A percentile compares a stretch with the other conserved stretches of the same genome.
phyloP scores from a whole-genome alignment of 1,140 invertebrate species.

The Carposina sasakii region DNA sequence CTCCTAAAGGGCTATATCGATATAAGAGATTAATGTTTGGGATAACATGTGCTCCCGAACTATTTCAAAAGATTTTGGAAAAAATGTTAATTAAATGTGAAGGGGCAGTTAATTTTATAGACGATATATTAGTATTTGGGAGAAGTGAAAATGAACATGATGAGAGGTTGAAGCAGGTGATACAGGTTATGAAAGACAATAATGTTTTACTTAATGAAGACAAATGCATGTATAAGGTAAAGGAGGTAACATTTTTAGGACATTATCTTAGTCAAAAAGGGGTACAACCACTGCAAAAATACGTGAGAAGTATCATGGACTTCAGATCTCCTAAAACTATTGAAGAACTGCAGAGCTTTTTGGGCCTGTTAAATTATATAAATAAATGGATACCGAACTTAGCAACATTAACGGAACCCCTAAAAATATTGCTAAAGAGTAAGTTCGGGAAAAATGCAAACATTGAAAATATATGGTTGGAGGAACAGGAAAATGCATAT shows the following conservation, averaged over 20 bases:
- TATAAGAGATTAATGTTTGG: slow-evolving; percentile 22
- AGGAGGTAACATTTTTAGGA: slow-evolving; percentile 29
- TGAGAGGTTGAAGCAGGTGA: slow-evolving; percentile 18
- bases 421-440: slow-evolving; percentile 24
- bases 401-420: slow-evolving; percentile 13
- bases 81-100: slow-evolving; percentile 17
- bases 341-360: slow-evolving; percentile 32
- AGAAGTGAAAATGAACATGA: slow-evolving; percentile 24
- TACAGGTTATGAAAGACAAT: slow-evolving; percentile 21
- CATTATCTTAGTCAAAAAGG: slow-evolving; percentile 23
- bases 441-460: slow-evolving; percentile 11
- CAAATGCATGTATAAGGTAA: slow-evolving; percentile 5
- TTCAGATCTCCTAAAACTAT: slow-evolving; percentile 19
- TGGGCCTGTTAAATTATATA: slow-evolving; percentile 33
- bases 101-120: slow-evolving; percentile 8
- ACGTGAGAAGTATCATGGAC: slow-evolving; percentile 12
- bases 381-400: slow-evolving; percentile 32
- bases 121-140: slow-evolving; percentile 19
- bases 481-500: neutral
- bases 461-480: neutral
- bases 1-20: slow-evolving; percentile 19
- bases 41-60: slow-evolving; percentile 19
- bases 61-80: slow-evolving; percentile 22
- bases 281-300: slow-evolving; percentile 19
- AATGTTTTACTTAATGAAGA: slow-evolving; percentile 23